These are phyloP conservation scores for Urophycis tenuis DNA, from an alignment of 2,797 vertebrate species.

Conservation along the genomic window DNA sequence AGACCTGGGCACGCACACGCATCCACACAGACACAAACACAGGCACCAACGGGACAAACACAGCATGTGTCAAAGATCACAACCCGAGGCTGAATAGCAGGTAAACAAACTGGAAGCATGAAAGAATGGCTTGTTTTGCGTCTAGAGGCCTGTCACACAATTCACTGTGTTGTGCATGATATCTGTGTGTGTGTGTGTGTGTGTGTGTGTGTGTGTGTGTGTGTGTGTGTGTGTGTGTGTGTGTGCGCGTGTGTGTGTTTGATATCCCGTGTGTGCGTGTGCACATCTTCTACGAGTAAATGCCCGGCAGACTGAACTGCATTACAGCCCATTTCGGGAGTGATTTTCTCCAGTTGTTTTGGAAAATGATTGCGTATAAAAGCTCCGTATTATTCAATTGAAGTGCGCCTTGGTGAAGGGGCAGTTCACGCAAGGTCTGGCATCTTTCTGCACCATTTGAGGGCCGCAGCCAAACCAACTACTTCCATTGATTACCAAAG, in stretches of 20 bases:
- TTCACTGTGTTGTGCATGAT: neutral
- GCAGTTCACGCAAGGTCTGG: slow-evolving; percentile 16
- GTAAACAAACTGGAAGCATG: neutral
- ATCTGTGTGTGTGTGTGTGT: neutral
- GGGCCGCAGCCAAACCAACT: slow-evolving; percentile 30
- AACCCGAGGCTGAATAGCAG: neutral
- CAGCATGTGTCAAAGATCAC: neutral
- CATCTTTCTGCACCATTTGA: slow-evolving; percentile 22
- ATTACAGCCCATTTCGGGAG: neutral
- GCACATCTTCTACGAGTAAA: neutral
- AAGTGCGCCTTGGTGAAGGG: slow-evolving; percentile 5
- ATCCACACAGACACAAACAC: neutral
- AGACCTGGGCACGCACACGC: slow-evolving; percentile 68
- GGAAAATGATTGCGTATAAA: neutral
- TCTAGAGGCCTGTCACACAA: neutral
- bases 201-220: no score
- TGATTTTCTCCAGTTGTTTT: neutral
- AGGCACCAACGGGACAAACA: neutral
- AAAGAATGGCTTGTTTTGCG: neutral
- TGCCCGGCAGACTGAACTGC: neutral
- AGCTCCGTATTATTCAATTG: neutral
- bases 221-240: no score
- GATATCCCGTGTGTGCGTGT: no score
- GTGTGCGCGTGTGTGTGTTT: no score
- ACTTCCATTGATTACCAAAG: slow-evolving; percentile 22